Evolutionary conservation across 2,113 vertebrate species (phyloP).

Genomic region (Pavo muticus): DNA sequence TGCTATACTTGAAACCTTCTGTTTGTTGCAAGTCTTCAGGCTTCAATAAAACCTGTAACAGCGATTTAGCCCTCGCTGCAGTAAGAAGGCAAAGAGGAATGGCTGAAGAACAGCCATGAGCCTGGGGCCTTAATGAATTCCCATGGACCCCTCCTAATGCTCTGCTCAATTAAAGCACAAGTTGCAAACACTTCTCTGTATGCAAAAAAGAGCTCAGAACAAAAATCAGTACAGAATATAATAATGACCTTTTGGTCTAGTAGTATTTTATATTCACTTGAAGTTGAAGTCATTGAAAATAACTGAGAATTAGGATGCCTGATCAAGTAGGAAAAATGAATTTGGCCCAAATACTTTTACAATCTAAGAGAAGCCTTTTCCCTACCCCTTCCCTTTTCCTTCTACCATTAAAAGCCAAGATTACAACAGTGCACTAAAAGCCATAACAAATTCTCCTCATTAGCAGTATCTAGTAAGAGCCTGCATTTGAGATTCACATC

Average conservation of each 20-base stretch:
- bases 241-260: background rate
- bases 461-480: background rate
- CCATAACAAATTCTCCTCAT: background rate
- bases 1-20: background rate
- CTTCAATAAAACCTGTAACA: background rate
- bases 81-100: background rate
- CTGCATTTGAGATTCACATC: slow-evolving; percentile 27
- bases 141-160: background rate
- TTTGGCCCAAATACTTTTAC: background rate
- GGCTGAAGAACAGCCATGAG: background rate
- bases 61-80: background rate
- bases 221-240: background rate
- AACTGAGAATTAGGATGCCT: background rate
- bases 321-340: background rate
- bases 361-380: background rate
- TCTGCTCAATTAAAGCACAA: background rate
- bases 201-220: background rate
- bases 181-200: background rate
- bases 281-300: background rate
- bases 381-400: background rate
- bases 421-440: background rate
- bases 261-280: background rate
- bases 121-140: background rate
- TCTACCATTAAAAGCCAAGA: background rate
- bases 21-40: background rate